Evolutionary conservation across 2,888 invertebrate genomes (phyloP).

Genomic region (Podotricha telesiphe): DNA sequence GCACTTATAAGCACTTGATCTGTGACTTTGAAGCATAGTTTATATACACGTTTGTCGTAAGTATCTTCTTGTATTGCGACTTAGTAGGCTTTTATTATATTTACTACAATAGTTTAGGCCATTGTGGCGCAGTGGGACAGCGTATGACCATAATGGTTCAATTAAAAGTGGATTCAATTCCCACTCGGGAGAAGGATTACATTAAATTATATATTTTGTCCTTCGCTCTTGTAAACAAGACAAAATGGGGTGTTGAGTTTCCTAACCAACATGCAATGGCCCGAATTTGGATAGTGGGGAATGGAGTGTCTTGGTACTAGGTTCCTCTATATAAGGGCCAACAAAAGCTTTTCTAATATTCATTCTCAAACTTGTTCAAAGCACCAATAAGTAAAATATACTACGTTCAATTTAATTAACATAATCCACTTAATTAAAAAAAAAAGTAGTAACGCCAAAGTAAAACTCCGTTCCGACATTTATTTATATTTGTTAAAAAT

Average conservation of each 20-base stretch:
- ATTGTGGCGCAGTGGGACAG: too few relatives aligned
- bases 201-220: too few relatives aligned
- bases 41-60: conserved; percentile 15
- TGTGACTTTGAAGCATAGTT: conserved; percentile 26
- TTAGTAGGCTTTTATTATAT: not conserved
- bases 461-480: not conserved
- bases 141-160: too few relatives aligned
- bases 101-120: conserved; percentile 1
- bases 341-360: too few relatives aligned
- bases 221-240: too few relatives aligned
- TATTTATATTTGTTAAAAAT: conserved; percentile 5
- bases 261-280: too few relatives aligned
- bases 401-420: not conserved
- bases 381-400: not conserved
- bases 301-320: too few relatives aligned
- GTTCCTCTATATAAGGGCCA: too few relatives aligned
- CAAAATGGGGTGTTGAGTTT: too few relatives aligned
- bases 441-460: not conserved
- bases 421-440: not conserved
- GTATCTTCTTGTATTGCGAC: not conserved
- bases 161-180: too few relatives aligned
- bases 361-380: not conserved
- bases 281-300: too few relatives aligned
- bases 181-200: too few relatives aligned
- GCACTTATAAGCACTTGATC: conserved; percentile 40